Base-by-base conservation (phyloP, 2,888 invertebrate genomes). In the Digitonthophagus gazella region DNA sequence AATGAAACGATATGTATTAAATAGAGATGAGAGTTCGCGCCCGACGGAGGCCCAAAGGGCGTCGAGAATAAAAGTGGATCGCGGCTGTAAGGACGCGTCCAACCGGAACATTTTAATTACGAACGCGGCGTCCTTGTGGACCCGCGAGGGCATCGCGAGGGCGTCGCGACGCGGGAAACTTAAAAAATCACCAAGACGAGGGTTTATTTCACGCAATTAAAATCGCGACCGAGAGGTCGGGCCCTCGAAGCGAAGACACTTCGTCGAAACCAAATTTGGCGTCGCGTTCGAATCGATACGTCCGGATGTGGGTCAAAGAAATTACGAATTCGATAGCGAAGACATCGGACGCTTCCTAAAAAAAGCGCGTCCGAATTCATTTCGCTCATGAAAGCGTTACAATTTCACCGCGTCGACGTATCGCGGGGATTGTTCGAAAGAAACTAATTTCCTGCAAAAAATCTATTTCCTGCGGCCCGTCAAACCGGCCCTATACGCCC, bases 51-150 rank as follows among this genome's bases (percentile, higher is more conserved):
- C 28, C 28, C 28, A 44, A 44, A 44, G 28, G 28, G 28, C 28
- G 28, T 44, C 28, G 20, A 55, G 54, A 58, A 64, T 58, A 63
- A 67, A 67, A 67, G 56, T 67, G 69, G 72, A 74, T 71, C 74
- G 69, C 71, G 72, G 75, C 74, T 75, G 70, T 74, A 75, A 70
- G 74, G 74, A 76, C 73, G 76, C 77, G 75, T 76, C 74, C 76
- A 74, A 74, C 76, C 77, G 74, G 76, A 78, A 78, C 76, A 78
- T 78, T 78, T 78, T 78, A 78, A 78, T 78, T 78, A 78, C 77
- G 73, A 75, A 75, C 28, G 28, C 28, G 11, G 11, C 28, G 28
- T 11, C 28, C 28, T 44, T 44, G 28, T 44, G 28, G 28, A 44
- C 1, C 11, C 28, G 28, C 3, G 28, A 44, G 28, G 28, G 28